Evolutionary conservation across 2,888 invertebrate species (phyloP).

Genomic region (Scrobipalpa costella): DNA sequence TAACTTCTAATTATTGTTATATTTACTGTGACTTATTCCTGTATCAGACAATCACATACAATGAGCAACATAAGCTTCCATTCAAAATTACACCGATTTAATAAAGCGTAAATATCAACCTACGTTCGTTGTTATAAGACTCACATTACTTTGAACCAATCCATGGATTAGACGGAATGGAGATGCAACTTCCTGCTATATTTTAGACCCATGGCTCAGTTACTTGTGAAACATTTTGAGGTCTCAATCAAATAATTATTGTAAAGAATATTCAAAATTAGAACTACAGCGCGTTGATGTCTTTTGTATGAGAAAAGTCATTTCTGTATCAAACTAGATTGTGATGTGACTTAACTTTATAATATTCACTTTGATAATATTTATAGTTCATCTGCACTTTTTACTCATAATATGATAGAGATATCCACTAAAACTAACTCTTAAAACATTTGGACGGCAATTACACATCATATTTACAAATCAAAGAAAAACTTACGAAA

Average conservation of each 20-base stretch:
- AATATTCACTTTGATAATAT: too few species aligned
- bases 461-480: slow-evolving; percentile 55
- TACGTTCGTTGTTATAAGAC: slow-evolving; percentile 6
- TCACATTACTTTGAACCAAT: neutral
- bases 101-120: slow-evolving; percentile 5
- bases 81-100: neutral
- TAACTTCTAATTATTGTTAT: neutral
- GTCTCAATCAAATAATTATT: neutral
- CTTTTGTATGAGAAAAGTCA: neutral
- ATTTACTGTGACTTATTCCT: slow-evolving; percentile 11
- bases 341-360: too few species aligned
- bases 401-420: neutral
- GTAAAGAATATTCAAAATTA: too few species aligned
- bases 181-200: neutral
- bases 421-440: slow-evolving; percentile 30
- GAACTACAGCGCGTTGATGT: neutral
- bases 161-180: slow-evolving; percentile 8
- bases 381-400: neutral
- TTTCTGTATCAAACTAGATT: too few species aligned
- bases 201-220: neutral
- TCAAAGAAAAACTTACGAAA: slow-evolving; percentile 41
- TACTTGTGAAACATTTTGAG: neutral
- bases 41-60: slow-evolving; percentile 17
- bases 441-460: slow-evolving; percentile 70
- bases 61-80: slow-evolving; percentile 8